These are phyloP conservation scores for Dendrolimus kikuchii DNA, from an alignment of 1,140 invertebrate genomes.

Conservation along the genomic window DNA sequence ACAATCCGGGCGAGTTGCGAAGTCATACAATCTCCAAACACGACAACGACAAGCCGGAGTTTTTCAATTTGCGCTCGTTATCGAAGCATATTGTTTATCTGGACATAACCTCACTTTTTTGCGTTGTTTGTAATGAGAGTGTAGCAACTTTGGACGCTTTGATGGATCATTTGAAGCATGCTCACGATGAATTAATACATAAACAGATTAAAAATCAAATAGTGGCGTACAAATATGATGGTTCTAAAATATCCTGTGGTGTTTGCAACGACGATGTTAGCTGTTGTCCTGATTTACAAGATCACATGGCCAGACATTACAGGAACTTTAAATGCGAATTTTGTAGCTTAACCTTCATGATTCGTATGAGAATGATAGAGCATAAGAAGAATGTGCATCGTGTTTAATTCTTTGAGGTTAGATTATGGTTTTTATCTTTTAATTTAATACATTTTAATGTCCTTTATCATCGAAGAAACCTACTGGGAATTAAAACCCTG, in stretches of 20 bases:
- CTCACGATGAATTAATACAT: slow-evolving; percentile 19
- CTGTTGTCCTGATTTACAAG: slow-evolving; percentile 8
- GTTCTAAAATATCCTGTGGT: slow-evolving; percentile 7
- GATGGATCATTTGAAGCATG: slow-evolving; percentile 23
- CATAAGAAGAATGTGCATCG: slow-evolving; percentile 24
- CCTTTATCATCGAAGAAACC: neutral
- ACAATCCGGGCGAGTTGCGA: slow-evolving; percentile 26
- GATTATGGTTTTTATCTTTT: neutral
- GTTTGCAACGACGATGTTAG: slow-evolving; percentile 10
- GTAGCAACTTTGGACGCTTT: slow-evolving; percentile 17
- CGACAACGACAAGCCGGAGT: slow-evolving; percentile 13
- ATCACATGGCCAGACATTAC: slow-evolving; percentile 21
- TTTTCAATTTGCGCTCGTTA: slow-evolving; percentile 11
- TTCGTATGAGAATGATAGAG: slow-evolving; percentile 17
- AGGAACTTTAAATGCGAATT: slow-evolving; percentile 23
- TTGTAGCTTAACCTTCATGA: slow-evolving; percentile 18
- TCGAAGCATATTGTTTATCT: slow-evolving; percentile 18
- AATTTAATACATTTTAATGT: neutral
- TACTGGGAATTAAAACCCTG: neutral
- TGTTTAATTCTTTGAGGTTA: slow-evolving; percentile 8
- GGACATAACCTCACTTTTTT: slow-evolving; percentile 27
- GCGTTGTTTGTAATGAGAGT: slow-evolving; percentile 19
- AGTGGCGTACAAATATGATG: slow-evolving; percentile 14
- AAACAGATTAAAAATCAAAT: slow-evolving; percentile 27
- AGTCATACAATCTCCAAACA: slow-evolving; percentile 23